Evolutionary conservation across 2,113 vertebrate genomes (phyloP).

Genomic region (Eretmochelys imbricata): DNA sequence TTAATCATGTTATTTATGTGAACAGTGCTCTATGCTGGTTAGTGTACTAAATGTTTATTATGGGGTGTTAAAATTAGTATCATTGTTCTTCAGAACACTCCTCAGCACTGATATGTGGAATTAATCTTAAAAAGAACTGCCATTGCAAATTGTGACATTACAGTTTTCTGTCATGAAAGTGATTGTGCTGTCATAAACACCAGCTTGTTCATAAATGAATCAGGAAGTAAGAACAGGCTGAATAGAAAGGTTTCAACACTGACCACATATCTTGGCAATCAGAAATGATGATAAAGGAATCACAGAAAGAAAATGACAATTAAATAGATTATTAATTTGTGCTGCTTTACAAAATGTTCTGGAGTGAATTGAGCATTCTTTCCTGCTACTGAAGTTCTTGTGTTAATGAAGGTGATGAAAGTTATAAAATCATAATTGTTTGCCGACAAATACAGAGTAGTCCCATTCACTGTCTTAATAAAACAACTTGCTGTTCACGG

Average conservation of each 20-base stretch:
- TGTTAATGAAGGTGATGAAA: background rate
- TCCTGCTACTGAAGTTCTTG: background rate
- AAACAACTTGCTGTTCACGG: background rate
- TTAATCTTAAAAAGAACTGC: background rate
- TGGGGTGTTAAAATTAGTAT: background rate
- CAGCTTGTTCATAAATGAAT: background rate
- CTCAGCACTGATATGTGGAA: background rate
- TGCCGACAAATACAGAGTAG: background rate
- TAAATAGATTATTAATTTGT: background rate
- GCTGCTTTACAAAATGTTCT: background rate
- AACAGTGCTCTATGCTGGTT: background rate
- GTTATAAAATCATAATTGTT: background rate
- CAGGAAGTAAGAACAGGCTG: background rate
- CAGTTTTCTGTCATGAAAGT: background rate
- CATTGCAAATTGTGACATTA: background rate
- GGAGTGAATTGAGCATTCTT: background rate
- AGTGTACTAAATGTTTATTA: background rate
- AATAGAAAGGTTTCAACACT: background rate
- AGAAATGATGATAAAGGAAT: background rate
- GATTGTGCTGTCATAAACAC: background rate
- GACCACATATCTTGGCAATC: background rate
- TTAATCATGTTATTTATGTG: background rate
- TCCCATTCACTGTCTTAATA: background rate
- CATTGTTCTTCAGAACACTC: fast-evolving
- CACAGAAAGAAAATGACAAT: background rate